These are phyloP conservation scores for Temnothorax longispinosus DNA, from an alignment of 1,140 invertebrate genomes.

Conservation along the genomic window DNA sequence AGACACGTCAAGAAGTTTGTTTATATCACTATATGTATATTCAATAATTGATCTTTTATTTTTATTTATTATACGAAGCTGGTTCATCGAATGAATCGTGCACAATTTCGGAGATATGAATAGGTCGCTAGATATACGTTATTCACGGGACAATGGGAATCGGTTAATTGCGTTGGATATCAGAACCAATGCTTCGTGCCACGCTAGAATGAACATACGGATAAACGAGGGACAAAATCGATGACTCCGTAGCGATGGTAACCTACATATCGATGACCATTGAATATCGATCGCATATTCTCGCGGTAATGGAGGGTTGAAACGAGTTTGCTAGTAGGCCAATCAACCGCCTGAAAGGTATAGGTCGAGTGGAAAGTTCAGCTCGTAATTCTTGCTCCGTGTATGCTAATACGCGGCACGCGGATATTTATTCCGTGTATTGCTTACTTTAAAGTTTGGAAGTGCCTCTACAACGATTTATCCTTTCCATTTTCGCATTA, in stretches of 20 bases:
- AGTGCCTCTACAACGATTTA: background rate
- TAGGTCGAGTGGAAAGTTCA: conserved; percentile 70
- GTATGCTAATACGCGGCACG: conserved; percentile 19
- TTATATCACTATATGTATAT: background rate
- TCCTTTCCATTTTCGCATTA: background rate
- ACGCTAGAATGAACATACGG: conserved; percentile 35
- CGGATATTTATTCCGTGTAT: background rate
- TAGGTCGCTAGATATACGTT: conserved; percentile 38
- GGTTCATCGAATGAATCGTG: conserved; percentile 21
- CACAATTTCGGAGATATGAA: conserved; percentile 29
- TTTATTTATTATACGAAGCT: background rate
- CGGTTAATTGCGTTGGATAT: conserved; percentile 51
- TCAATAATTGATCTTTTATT: background rate
- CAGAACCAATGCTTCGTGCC: conserved; percentile 31
- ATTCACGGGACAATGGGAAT: conserved; percentile 38
- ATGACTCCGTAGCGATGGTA: conserved; percentile 57
- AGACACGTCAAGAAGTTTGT: background rate
- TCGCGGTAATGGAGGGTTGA: conserved; percentile 66
- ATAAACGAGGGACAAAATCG: conserved; percentile 60
- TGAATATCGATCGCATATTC: conserved; percentile 61
- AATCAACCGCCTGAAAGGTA: conserved; percentile 39
- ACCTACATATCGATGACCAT: conserved; percentile 73
- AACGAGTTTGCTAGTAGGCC: conserved; percentile 59
- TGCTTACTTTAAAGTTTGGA: background rate
- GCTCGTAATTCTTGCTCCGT: conserved; percentile 51